These are phyloP conservation scores for Lycodopsis pacificus DNA, from an alignment of 2,797 vertebrate species.

Conservation along the genomic window DNA sequence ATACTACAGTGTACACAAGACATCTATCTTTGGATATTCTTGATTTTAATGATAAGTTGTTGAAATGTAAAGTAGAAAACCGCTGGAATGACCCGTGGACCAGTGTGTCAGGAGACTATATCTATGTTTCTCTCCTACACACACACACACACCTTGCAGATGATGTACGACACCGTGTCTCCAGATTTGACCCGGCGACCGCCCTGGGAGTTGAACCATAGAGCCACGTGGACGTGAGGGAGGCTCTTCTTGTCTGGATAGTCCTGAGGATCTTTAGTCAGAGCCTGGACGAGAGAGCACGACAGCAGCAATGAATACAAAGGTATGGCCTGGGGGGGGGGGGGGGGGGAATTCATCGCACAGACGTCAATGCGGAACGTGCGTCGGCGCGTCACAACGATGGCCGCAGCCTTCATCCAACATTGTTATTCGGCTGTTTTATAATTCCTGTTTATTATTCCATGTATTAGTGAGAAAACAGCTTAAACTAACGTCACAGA, in stretches of 20 bases:
- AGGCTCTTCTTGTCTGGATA: conserved; percentile 97
- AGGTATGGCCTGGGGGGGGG: background rate
- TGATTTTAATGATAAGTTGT: too few relatives aligned
- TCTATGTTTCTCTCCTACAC: background rate
- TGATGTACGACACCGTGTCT: conserved; percentile 95
- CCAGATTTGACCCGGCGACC: conserved; percentile 95
- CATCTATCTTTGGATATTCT: background rate
- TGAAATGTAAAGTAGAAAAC: background rate
- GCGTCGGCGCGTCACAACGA: too few relatives aligned
- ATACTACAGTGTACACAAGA: background rate
- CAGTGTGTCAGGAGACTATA: background rate
- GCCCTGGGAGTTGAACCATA: conserved; percentile 98
- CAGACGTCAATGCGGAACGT: too few relatives aligned
- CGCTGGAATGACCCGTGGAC: background rate
- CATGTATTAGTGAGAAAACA: too few relatives aligned
- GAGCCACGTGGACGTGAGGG: conserved; percentile 96
- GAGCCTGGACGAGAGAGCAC: conserved; percentile 79
- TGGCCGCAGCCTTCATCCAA: too few relatives aligned
- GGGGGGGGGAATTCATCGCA: too few relatives aligned
- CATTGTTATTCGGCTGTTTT: too few relatives aligned
- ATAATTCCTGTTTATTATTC: too few relatives aligned
- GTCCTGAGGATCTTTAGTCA: conserved; percentile 98
- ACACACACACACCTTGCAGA: conserved; percentile 91
- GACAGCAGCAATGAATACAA: background rate
- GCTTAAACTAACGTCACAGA: too few relatives aligned